Conservation (phyloP, 2,888 invertebrate genomes). For the Synanthedon tipuliformis region DNA sequence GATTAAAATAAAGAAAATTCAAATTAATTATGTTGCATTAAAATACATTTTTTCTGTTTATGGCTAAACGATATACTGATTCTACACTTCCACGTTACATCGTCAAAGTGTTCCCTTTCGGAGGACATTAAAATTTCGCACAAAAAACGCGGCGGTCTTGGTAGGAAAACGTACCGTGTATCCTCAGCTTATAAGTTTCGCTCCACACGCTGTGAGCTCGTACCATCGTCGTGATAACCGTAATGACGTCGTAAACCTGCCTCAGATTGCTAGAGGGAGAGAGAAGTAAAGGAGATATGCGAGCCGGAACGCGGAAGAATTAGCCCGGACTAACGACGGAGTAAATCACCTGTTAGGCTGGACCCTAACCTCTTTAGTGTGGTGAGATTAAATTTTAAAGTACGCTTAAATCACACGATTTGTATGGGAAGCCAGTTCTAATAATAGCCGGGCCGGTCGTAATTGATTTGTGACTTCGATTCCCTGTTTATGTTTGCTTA, state of each 20-base stretch:
- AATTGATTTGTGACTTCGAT: neutral
- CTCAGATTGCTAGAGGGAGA: conserved; percentile 33
- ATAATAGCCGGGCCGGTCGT: neutral
- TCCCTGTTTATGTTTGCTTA: neutral
- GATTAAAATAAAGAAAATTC: no score
- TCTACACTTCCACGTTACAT: neutral
- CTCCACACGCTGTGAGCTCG: conserved; percentile 26
- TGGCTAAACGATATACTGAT: neutral
- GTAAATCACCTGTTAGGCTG: conserved; percentile 52
- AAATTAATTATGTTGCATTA: no score
- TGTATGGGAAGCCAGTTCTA: conserved; percentile 15
- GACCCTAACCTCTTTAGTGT: conserved; percentile 32
- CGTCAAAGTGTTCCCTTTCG: no score
- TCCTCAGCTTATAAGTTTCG: conserved; percentile 6
- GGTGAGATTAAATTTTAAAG: conserved; percentile 42
- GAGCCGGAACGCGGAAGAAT: conserved; percentile 60
- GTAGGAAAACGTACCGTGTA: neutral
- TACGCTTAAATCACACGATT: conserved; percentile 34
- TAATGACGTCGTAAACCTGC: conserved; percentile 63
- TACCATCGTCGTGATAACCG: conserved; percentile 37
- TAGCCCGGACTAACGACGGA: conserved; percentile 52
- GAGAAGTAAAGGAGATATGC: conserved; percentile 38
- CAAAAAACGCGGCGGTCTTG: neutral
- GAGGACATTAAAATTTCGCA: no score
- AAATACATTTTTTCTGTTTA: no score